phyloP scores from a whole-genome alignment of 2,797 vertebrate species.

The Scolopax bukidnonensis region DNA sequence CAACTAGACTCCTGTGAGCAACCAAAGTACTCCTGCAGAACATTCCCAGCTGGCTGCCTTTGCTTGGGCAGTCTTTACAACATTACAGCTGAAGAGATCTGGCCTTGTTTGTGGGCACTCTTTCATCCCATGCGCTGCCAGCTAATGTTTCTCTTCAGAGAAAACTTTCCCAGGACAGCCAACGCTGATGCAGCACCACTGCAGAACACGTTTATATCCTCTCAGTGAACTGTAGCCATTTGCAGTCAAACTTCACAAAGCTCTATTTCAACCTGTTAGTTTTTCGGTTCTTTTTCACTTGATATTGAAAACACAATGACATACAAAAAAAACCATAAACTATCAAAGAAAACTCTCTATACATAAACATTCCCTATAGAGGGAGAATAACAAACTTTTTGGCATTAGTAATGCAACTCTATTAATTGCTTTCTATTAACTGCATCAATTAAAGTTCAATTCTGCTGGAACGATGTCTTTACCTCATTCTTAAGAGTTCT shows the following conservation, averaged over 20 bases:
- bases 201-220: neutral
- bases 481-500: neutral
- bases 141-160: neutral
- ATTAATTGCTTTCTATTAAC: neutral
- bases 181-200: neutral
- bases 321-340: neutral
- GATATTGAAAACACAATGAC: neutral
- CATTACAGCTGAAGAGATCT: neutral
- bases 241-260: neutral
- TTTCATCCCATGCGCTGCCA: fast-evolving
- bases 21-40: neutral
- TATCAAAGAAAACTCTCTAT: neutral
- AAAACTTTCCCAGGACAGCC: neutral
- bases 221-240: neutral
- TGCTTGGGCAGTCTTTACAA: neutral
- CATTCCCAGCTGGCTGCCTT: neutral
- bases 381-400: neutral
- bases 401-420: neutral
- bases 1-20: neutral
- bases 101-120: neutral
- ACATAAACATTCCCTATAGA: neutral
- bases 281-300: neutral
- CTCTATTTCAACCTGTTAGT: neutral
- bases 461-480: neutral
- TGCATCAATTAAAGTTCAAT: neutral